These are phyloP conservation scores for Harmothoe impar DNA, from an alignment of 2,888 invertebrate species.

Conservation along the genomic window DNA sequence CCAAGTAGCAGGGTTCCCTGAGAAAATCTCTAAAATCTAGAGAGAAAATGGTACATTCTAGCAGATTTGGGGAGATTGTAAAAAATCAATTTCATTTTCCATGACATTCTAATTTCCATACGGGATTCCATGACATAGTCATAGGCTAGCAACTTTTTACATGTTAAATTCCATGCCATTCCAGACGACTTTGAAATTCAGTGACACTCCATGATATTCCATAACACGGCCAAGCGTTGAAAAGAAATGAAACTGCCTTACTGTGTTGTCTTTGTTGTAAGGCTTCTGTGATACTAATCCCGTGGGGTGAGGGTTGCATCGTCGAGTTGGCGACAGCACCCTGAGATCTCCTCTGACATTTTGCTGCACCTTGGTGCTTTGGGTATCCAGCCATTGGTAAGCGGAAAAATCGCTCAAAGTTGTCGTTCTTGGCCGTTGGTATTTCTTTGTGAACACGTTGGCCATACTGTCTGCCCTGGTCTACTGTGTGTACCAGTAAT, in stretches of 20 bases:
- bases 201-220: too few species aligned
- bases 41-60: too few species aligned
- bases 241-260: not conserved
- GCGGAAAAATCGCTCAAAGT: conserved; percentile 63
- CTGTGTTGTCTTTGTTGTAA: conserved; percentile 66
- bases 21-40: too few species aligned
- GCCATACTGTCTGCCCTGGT: conserved; percentile 64
- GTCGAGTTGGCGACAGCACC: conserved; percentile 66
- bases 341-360: not conserved
- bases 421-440: conserved; percentile 65
- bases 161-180: too few species aligned
- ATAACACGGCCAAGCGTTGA: too few species aligned
- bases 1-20: too few species aligned
- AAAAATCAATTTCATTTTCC: too few species aligned
- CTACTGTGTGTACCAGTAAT: not conserved
- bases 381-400: not conserved
- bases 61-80: too few species aligned
- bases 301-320: conserved; percentile 67
- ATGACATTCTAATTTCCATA: too few species aligned
- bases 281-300: conserved; percentile 66
- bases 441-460: conserved; percentile 67
- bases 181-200: too few species aligned
- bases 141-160: too few species aligned
- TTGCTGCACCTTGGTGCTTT: not conserved
- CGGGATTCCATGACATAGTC: too few species aligned